These are phyloP conservation scores for roundworm (Caenorhabditis elegans) DNA, from an alignment of 1,140 invertebrate genomes.

Conservation along the genomic window WBcel235 BX284602.5:6020001-6020500, in stretches of 20 bases:
- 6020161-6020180: neutral
- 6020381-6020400: conserved; percentile 24
- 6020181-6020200: neutral
- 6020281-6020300: neutral
- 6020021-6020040: no score
- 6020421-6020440: conserved; percentile 30
- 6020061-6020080: no score
- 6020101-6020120: neutral
- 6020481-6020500: neutral
- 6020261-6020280: neutral
- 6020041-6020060: neutral
- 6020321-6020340: neutral
- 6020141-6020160: neutral
- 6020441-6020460: conserved; percentile 18
- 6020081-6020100: neutral
- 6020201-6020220: conserved; percentile 29
- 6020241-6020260: conserved; percentile 4
- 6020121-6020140: neutral
- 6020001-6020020: no score
- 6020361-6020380: conserved; percentile 28
- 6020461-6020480: conserved; percentile 25
- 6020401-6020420: conserved; percentile 19
- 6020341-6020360: neutral
- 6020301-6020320: neutral
- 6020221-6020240: conserved; percentile 30